Percentiles rank a stretch among this genome's conserved stretches.
These are phyloP conservation scores for Origma solitaria DNA, from an alignment of 2,113 vertebrate species.

Conservation along the genomic window DNA sequence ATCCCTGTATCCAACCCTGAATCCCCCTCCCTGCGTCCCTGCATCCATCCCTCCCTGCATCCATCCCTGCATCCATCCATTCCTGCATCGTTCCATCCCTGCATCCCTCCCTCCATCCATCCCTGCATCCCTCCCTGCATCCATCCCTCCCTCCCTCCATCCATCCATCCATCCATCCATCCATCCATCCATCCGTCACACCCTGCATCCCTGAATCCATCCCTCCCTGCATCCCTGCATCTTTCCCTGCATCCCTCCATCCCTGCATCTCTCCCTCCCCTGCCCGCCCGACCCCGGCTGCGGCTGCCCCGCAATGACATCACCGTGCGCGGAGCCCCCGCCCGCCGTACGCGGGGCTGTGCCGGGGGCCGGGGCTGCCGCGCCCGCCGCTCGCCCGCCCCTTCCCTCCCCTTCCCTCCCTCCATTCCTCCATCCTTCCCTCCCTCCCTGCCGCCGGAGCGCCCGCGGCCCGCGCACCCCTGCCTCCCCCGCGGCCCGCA, in stretches of 20 bases:
- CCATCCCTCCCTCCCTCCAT: background rate
- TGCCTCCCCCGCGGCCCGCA: background rate
- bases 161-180: background rate
- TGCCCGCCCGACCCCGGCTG: background rate
- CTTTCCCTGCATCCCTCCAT: background rate
- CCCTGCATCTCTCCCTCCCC: background rate
- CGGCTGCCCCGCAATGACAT: slow-evolving; percentile 71
- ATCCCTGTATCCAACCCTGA: background rate
- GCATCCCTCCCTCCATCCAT: background rate
- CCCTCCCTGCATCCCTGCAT: background rate
- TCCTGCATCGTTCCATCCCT: too few species aligned
- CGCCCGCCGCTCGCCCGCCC: background rate
- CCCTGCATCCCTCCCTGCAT: background rate
- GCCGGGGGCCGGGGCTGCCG: background rate
- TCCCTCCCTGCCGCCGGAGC: background rate
- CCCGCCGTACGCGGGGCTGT: background rate
- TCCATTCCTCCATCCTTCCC: too few species aligned
- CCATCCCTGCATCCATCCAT: background rate
- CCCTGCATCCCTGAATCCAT: background rate
- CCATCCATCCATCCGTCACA: background rate
- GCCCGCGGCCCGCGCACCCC: background rate
- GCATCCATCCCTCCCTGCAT: background rate
- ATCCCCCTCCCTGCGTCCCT: background rate
- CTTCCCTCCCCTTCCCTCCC: background rate
- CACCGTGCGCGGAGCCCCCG: slow-evolving; percentile 53